A percentile compares a stretch with the other conserved stretches of the same genome.
phyloP scores from a whole-genome alignment of 37 sponge, comb jelly and placozoan genomes.

The Mnemiopsis leidyi region DNA sequence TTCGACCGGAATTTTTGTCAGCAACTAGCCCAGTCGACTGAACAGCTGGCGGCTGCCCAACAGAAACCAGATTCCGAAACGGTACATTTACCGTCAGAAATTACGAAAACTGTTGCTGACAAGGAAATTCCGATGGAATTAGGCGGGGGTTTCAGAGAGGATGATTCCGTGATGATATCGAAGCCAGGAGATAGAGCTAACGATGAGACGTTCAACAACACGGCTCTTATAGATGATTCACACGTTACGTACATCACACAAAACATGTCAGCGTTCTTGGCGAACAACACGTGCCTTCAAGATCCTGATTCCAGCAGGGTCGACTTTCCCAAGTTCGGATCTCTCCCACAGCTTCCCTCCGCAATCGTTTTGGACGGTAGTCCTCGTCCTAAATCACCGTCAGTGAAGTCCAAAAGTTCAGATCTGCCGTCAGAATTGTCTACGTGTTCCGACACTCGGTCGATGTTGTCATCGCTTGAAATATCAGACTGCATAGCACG shows the following conservation, averaged over 20 bases:
- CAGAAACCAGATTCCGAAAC: not conserved
- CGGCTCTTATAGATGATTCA: not conserved
- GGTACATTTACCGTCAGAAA: no score
- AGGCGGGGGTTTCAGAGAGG: not conserved
- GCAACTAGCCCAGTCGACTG: not conserved
- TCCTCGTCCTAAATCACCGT: not conserved
- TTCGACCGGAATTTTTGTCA: constrained; percentile 12
- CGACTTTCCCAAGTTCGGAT: not conserved
- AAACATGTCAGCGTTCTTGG: constrained; percentile 14
- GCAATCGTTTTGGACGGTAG: not conserved
- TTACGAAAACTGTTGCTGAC: no score
- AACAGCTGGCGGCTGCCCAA: not conserved
- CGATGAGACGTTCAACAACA: not conserved
- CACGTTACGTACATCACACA: constrained; percentile 53
- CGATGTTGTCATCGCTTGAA: not conserved
- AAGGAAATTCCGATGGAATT: not conserved
- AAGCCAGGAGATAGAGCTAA: not conserved
- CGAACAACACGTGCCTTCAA: not conserved
- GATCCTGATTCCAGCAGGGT: constrained; percentile 9
- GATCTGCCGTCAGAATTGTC: no score
- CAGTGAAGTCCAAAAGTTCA: no score
- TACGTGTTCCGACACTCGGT: not conserved
- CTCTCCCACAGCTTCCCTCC: not conserved
- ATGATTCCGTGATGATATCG: not conserved
- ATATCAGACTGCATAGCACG: not conserved